phyloP scores from a whole-genome alignment of 2,888 invertebrate species.

The Drosophila nr. perissopoda region DNA sequence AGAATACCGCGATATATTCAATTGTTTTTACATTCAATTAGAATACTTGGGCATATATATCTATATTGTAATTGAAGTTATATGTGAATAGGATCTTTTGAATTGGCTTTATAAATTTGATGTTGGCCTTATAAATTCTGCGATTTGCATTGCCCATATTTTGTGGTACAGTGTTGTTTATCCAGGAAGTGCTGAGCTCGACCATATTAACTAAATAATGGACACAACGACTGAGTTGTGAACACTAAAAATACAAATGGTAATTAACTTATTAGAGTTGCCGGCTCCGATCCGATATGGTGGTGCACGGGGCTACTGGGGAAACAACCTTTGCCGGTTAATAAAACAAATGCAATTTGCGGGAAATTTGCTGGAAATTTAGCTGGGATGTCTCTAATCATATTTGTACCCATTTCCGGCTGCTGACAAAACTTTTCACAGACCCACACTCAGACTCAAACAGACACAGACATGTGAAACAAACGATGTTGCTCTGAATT shows the following conservation, averaged over 20 bases:
- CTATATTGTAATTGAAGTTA: background rate
- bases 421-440: constrained; percentile 73
- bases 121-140: background rate
- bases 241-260: constrained; percentile 37
- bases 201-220: constrained; percentile 25
- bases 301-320: constrained; percentile 8
- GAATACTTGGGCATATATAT: background rate
- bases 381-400: constrained; percentile 41
- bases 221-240: constrained; percentile 6
- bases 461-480: background rate
- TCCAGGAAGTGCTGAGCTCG: background rate
- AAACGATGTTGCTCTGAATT: constrained; percentile 40
- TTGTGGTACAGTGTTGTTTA: background rate
- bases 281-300: constrained; percentile 1
- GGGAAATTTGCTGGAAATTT: constrained; percentile 46
- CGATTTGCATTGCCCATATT: background rate
- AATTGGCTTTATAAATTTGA: background rate
- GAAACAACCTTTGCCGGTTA: constrained; percentile 38
- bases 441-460: constrained; percentile 29
- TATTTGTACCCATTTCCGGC: constrained; percentile 59
- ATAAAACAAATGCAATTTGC: constrained; percentile 60
- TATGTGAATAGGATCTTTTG: background rate
- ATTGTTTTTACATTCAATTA: background rate
- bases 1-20: background rate
- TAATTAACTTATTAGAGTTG: constrained; percentile 48